Conservation (phyloP, 2,888 invertebrate species). For the Dioctria rufipes region DNA sequence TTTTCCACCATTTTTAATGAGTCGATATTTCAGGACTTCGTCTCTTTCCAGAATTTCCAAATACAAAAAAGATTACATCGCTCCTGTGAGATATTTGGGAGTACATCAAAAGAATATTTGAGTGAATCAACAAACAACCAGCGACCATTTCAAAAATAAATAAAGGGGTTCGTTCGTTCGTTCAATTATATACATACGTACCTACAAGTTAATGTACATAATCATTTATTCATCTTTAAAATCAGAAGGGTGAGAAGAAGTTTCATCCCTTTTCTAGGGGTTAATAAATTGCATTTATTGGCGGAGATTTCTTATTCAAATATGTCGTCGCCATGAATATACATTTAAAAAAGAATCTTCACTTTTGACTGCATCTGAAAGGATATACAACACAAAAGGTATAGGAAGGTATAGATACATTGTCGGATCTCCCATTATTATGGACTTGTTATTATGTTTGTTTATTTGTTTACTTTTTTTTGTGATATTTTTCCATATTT, state of each 20-base stretch:
- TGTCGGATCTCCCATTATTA: conserved; percentile 6
- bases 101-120: no score
- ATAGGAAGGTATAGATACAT: no score
- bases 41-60: no score
- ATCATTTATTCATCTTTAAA: conserved; percentile 51
- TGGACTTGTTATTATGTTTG: not conserved
- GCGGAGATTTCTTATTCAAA: conserved; percentile 20
- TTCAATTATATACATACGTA: no score
- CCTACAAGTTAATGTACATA: not conserved
- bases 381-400: not conserved
- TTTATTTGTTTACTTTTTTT: not conserved
- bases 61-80: no score
- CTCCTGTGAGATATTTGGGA: no score
- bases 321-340: conserved; percentile 15
- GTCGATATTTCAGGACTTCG: no score
- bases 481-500: conserved; percentile 12
- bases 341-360: conserved; percentile 9
- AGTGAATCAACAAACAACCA: no score
- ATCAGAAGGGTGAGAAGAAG: conserved; percentile 22
- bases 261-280: not conserved
- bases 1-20: no score
- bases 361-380: conserved; percentile 41
- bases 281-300: conserved; percentile 34
- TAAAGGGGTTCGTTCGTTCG: no score
- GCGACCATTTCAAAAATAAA: no score